Conservation (phyloP, 2,888 invertebrate genomes). For the Chironomus riparius region DNA sequence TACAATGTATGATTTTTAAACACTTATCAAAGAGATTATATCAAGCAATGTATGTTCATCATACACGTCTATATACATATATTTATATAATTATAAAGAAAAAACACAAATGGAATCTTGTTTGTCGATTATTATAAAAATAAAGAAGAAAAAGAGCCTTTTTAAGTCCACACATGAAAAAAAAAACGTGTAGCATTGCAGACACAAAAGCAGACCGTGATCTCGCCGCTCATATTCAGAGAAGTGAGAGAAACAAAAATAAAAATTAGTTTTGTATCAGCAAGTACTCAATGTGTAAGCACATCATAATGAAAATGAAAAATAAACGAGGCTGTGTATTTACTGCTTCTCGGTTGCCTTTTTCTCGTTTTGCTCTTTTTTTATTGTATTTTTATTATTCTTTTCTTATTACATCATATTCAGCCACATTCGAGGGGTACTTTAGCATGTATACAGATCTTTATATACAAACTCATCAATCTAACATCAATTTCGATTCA, state of each 20-base stretch:
- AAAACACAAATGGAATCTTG: too few species aligned
- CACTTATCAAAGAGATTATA: too few species aligned
- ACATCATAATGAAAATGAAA: conserved; percentile 25
- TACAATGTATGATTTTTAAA: too few species aligned
- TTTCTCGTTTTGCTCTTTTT: neutral
- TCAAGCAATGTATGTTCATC: too few species aligned
- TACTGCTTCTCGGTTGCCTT: conserved; percentile 11
- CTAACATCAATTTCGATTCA: conserved; percentile 27
- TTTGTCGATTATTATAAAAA: too few species aligned
- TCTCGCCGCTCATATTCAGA: too few species aligned
- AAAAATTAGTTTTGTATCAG: neutral
- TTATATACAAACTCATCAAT: conserved; percentile 24
- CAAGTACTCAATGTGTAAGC: conserved; percentile 26
- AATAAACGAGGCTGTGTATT: conserved; percentile 25
- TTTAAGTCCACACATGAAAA: too few species aligned
- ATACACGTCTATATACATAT: too few species aligned
- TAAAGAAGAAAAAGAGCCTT: too few species aligned
- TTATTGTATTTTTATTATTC: neutral
- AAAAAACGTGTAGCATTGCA: too few species aligned
- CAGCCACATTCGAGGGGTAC: neutral
- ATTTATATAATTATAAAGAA: too few species aligned
- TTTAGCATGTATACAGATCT: neutral
- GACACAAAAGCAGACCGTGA: too few species aligned
- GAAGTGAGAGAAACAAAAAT: neutral
- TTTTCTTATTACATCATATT: neutral